A percentile compares a stretch with the other conserved stretches of the same genome.
Conservation (phyloP, 2,113 vertebrate genomes). For the Todiramphus saurophagus region DNA sequence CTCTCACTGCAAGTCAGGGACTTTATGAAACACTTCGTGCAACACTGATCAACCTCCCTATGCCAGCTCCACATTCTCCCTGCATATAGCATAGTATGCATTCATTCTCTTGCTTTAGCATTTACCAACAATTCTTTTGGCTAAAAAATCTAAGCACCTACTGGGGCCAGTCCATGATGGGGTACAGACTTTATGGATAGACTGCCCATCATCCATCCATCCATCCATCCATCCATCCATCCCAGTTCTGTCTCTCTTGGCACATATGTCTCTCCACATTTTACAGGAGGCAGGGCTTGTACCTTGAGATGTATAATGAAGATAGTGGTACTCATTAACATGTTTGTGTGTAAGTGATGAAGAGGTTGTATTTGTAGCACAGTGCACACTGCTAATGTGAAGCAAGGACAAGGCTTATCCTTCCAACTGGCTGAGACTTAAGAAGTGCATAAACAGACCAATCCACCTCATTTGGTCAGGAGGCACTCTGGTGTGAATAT, state of each 20-base stretch:
- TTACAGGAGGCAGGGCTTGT: rapidly evolving
- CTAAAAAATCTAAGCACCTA: not conserved
- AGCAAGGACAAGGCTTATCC: not conserved
- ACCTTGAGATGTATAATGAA: not conserved
- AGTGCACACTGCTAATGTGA: not conserved
- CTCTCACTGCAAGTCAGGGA: not conserved
- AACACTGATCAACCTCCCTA: not conserved
- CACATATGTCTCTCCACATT: not conserved
- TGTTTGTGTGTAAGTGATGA: not conserved
- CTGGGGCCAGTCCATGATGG: not conserved
- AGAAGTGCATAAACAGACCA: not conserved
- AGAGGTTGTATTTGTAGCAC: not conserved
- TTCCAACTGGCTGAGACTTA: not conserved
- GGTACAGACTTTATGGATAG: not conserved
- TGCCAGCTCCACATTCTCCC: not conserved
- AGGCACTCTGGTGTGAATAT: not conserved
- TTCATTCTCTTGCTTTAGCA: not conserved
- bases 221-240: not conserved
- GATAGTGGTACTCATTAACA: not conserved
- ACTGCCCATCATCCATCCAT: not conserved
- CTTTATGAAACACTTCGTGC: not conserved
- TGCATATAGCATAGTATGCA: not conserved
- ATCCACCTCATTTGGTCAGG: not conserved
- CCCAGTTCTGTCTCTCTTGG: not conserved
- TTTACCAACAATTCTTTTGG: not conserved